Conservation (phyloP, 2,113 vertebrate species). For the Cyphomyrus plagiostoma region DNA sequence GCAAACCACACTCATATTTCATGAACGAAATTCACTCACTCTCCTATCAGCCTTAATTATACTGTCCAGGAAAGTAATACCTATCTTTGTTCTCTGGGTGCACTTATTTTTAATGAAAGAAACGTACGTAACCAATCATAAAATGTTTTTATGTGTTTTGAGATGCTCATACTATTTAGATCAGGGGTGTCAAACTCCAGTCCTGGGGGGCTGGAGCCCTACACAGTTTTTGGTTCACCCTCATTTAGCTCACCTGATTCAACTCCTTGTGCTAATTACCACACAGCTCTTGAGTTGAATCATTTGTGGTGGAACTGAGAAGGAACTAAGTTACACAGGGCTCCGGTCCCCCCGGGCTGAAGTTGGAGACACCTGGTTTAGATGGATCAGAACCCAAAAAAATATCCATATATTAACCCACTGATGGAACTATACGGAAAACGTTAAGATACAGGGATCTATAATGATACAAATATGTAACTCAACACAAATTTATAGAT, state of each 20-base stretch:
- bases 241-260: no score
- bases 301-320: no score
- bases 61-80: background rate
- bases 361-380: background rate
- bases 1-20: background rate
- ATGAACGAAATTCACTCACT: background rate
- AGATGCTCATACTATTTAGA: background rate
- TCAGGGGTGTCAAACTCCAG: no score
- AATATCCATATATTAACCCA: background rate
- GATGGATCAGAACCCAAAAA: background rate
- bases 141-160: background rate
- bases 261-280: no score
- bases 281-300: no score
- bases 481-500: background rate
- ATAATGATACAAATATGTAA: background rate
- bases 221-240: no score
- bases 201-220: no score
- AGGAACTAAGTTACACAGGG: no score
- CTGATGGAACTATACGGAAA: background rate
- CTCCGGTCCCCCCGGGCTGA: no score
- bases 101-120: background rate
- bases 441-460: background rate
- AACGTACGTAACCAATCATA: background rate
- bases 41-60: background rate
- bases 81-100: background rate